Evolutionary conservation across 2,797 vertebrate species (phyloP), one percentile per base, ranked within the genome.

Genomic region (Discoglossus pictus): DNA sequence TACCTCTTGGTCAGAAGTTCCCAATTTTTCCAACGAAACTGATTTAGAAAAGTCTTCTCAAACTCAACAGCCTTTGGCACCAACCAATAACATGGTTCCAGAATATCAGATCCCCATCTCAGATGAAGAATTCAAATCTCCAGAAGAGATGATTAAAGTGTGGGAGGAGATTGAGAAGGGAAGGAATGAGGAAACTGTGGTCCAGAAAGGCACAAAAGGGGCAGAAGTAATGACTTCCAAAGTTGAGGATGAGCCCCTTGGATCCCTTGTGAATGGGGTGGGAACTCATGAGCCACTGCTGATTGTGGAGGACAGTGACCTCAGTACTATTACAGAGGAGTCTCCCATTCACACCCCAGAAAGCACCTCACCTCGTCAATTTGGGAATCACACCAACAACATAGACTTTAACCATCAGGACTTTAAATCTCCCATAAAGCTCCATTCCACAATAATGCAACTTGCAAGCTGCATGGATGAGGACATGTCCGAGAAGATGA

Each of bases 131-230:
- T 93, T 94, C 79, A 82, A 67, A 17, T 79, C 86, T 0, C 81
- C 92, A 7, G 80, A 84, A 0, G 91, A 94, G n/a, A 87, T 93
- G 73, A 70, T 91, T 21, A 88, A 84, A 63, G 74, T 92, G 52
- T 94, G 92, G 92, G 80, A 92, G 65, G 84, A 87, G 24, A 90
- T 93, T 87, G 92, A 94, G 71, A 86, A 85, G 74, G 68, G 82
- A 50, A 79, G 0, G 55, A 66, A 40, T 21, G 65, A 61, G n/a
- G 25, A n/a, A 60, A 25, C 0, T 66, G 59, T 54, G 36, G 73
- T 74, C 39, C 34, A 1, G 1, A 21, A 1, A 1, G 23, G 17
- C 56, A 20, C 9, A 42, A 46, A 4, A 47, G 40, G 72, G 15
- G 1, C 4, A 5, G 16, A 55, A 2, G 7, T 2, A 17, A 0